phyloP scores from a whole-genome alignment of 2,113 vertebrate genomes.

The Scortum barcoo region DNA sequence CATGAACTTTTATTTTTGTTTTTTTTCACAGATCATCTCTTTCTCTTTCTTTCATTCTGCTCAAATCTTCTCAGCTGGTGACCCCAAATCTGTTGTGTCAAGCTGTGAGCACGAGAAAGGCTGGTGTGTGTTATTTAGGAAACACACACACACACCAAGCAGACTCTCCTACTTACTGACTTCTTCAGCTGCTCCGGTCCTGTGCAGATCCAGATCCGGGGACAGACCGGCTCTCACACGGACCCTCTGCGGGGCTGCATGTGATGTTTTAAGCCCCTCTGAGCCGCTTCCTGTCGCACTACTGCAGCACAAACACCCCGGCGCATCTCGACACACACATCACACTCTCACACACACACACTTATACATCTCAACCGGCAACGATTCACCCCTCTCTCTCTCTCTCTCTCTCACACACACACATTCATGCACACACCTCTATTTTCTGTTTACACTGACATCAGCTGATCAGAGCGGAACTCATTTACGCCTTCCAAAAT shows the following conservation, averaged over 20 bases:
- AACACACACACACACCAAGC: too few relatives aligned
- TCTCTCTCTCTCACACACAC: not conserved
- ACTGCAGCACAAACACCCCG: not conserved
- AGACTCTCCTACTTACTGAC: conserved; percentile 74
- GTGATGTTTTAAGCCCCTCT: conserved; percentile 44
- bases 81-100: too few relatives aligned
- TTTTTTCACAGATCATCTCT: too few relatives aligned
- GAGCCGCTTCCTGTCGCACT: conserved; percentile 34
- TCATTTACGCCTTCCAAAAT: conserved; percentile 54
- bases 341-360: not conserved
- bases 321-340: not conserved
- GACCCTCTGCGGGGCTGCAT: conserved; percentile 47
- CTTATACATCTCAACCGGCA: not conserved
- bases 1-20: too few relatives aligned
- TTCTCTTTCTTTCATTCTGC: too few relatives aligned
- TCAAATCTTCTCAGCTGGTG: too few relatives aligned
- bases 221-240: conserved; percentile 4
- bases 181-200: conserved; percentile 13
- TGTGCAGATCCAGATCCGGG: not conserved
- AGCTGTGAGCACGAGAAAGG: not conserved
- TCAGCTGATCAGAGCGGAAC: conserved; percentile 77
- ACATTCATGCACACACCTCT: not conserved
- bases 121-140: not conserved
- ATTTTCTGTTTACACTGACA: conserved; percentile 70
- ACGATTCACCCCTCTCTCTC: not conserved